Evolutionary conservation across 2,797 vertebrate species (phyloP).

Genomic region (Trachops cirrhosus): DNA sequence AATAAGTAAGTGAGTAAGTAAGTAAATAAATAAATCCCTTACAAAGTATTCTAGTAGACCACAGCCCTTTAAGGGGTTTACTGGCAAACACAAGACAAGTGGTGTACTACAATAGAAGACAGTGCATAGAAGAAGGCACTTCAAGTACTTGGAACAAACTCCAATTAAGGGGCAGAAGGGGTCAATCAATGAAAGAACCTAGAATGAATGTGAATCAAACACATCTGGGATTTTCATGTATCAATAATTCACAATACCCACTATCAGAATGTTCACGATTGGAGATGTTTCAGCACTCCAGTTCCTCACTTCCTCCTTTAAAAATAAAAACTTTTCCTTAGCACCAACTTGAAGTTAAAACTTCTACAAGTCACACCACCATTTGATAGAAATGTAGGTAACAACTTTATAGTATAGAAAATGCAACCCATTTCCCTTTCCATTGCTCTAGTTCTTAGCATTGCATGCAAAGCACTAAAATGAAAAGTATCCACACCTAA

Average conservation of each 20-base stretch:
- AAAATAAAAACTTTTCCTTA: slow-evolving; percentile 1
- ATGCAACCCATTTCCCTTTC: neutral
- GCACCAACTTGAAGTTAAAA: slow-evolving; percentile 46
- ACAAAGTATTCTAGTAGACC: neutral
- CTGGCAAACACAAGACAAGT: neutral
- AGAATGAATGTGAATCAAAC: slow-evolving; percentile 13
- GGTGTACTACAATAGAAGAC: neutral
- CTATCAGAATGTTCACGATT: neutral
- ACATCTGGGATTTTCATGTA: slow-evolving; percentile 26
- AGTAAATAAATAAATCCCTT: too few relatives aligned
- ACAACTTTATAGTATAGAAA: slow-evolving; percentile 29
- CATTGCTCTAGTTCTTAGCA: slow-evolving; percentile 29
- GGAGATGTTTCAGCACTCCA: neutral
- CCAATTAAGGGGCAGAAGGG: neutral
- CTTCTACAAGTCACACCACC: slow-evolving; percentile 32
- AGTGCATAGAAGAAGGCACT: neutral
- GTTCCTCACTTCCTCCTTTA: neutral
- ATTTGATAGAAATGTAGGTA: slow-evolving; percentile 32
- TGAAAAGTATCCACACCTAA: neutral
- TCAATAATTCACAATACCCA: neutral
- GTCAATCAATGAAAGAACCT: neutral
- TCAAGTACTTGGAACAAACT: neutral
- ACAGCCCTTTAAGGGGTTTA: slow-evolving; percentile 37
- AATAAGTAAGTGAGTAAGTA: too few relatives aligned
- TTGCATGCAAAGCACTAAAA: slow-evolving; percentile 24